phyloP scores from a whole-genome alignment of 2,888 invertebrate genomes.

The Acrobasis suavella region DNA sequence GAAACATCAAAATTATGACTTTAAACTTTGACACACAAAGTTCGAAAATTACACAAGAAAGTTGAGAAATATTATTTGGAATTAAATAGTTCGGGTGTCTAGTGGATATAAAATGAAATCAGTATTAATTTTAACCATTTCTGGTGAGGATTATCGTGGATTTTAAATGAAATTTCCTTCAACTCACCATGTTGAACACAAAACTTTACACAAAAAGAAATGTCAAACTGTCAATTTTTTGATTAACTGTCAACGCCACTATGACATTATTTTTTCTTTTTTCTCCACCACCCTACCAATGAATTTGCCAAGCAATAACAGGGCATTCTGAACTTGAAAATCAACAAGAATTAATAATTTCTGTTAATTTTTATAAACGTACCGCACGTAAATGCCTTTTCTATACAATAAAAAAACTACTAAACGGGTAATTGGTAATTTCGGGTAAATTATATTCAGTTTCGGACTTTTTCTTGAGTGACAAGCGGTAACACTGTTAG shows the following conservation, averaged over 20 bases:
- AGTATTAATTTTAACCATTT: background rate
- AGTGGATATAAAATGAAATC: background rate
- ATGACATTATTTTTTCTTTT: background rate
- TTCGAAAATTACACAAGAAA: background rate
- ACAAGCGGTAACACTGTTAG: too few relatives aligned
- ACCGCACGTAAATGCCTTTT: too few relatives aligned
- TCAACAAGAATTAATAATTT: too few relatives aligned
- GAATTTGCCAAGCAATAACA: too few relatives aligned
- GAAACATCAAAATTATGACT: conserved; percentile 7
- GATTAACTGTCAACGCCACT: conserved; percentile 2
- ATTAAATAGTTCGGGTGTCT: background rate
- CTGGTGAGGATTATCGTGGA: conserved; percentile 54
- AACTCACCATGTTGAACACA: conserved; percentile 78
- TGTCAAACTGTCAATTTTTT: conserved; percentile 40
- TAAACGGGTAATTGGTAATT: too few relatives aligned
- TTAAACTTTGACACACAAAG: background rate
- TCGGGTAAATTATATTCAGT: too few relatives aligned
- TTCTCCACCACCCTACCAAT: background rate
- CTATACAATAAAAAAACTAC: too few relatives aligned
- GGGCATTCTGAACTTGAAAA: too few relatives aligned
- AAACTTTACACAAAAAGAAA: conserved; percentile 63
- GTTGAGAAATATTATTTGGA: background rate
- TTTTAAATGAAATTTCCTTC: conserved; percentile 40
- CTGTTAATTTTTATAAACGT: too few relatives aligned
- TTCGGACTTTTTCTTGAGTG: too few relatives aligned